Evolutionary conservation across 2,797 vertebrate species (phyloP).

Genomic region (Halcyon smyrnensis): DNA sequence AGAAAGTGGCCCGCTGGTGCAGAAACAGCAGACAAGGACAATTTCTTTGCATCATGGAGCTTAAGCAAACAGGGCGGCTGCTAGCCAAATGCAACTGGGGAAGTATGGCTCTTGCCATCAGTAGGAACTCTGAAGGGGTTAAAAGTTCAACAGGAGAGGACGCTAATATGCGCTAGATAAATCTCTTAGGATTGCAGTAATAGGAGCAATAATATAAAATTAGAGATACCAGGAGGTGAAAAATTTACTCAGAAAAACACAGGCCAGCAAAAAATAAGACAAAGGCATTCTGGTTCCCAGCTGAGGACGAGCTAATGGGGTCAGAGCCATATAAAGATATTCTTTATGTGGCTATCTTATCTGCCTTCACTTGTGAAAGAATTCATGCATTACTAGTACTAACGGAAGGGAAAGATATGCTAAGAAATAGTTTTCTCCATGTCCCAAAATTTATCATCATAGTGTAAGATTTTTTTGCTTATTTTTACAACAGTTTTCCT

Average conservation of each 20-base stretch:
- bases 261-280: background rate
- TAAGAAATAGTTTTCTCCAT: background rate
- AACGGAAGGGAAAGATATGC: background rate
- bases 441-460: background rate
- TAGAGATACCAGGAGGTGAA: conserved; percentile 6
- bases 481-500: background rate
- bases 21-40: background rate
- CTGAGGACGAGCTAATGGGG: conserved; percentile 38
- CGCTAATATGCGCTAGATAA: background rate
- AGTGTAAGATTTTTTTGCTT: background rate
- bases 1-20: background rate
- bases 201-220: conserved; percentile 10
- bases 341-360: background rate
- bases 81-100: background rate
- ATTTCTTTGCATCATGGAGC: background rate
- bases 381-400: background rate
- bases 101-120: background rate
- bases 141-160: background rate
- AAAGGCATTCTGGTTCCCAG: background rate
- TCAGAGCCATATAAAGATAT: conserved; percentile 21
- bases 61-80: background rate
- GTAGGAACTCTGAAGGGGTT: background rate
- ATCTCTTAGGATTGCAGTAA: background rate
- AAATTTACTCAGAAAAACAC: conserved; percentile 9
- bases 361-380: background rate